These are phyloP conservation scores for Lymantria monacha DNA, from an alignment of 2,888 invertebrate genomes.

Conservation along the genomic window DNA sequence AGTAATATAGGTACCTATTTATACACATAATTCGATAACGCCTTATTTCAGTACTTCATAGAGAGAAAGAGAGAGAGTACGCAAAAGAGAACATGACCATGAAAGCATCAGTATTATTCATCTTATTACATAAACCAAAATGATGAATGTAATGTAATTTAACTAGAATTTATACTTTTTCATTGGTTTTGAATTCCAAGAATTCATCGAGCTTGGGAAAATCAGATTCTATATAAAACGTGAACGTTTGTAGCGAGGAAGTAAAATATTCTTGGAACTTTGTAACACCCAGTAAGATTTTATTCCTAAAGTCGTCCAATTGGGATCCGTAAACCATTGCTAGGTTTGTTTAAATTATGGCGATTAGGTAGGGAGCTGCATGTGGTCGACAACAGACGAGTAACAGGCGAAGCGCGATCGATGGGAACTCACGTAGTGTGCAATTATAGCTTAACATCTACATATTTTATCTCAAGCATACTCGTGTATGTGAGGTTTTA, in stretches of 20 bases:
- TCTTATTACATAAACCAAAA: slow-evolving; percentile 22
- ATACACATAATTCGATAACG: slow-evolving; percentile 22
- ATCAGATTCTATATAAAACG: slow-evolving; percentile 8
- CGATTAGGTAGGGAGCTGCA: slow-evolving; percentile 57
- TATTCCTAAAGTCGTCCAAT: slow-evolving; percentile 64
- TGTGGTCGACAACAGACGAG: slow-evolving; percentile 68
- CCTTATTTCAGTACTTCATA: slow-evolving; percentile 20
- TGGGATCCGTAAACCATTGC: slow-evolving; percentile 44
- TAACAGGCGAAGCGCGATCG: slow-evolving; percentile 53
- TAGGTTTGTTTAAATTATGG: slow-evolving; percentile 71
- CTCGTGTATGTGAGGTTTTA: slow-evolving; percentile 28
- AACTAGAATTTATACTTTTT: slow-evolving; percentile 22
- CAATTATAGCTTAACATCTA: slow-evolving; percentile 51
- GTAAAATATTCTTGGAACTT: slow-evolving; percentile 35
- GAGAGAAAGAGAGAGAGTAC: slow-evolving; percentile 1
- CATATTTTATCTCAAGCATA: slow-evolving; percentile 43
- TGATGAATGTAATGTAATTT: slow-evolving; percentile 31
- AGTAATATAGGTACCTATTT: background rate
- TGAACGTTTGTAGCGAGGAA: slow-evolving; percentile 1
- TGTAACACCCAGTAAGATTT: slow-evolving; percentile 51
- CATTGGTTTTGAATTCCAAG: slow-evolving; percentile 15
- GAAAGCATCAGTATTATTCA: slow-evolving; percentile 18
- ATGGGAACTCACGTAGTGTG: slow-evolving; percentile 50
- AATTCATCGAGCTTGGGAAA: slow-evolving; percentile 14
- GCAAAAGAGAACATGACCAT: slow-evolving; percentile 18